These are phyloP conservation scores for Anhinga rufa DNA, from an alignment of 2,113 vertebrate genomes.

Conservation along the genomic window DNA sequence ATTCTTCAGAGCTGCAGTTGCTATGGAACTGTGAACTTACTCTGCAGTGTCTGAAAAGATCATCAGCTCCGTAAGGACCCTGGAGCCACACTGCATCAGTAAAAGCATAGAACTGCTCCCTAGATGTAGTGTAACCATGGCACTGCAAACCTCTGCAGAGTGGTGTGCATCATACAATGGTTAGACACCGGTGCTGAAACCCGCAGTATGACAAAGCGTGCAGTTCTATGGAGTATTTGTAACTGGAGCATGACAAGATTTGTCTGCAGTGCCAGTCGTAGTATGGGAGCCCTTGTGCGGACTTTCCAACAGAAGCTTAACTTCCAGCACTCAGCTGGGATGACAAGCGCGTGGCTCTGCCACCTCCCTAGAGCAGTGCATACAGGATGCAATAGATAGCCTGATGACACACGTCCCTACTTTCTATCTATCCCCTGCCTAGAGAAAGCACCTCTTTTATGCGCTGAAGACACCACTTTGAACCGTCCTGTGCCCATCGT, in stretches of 20 bases:
- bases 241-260: background rate
- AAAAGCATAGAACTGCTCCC: background rate
- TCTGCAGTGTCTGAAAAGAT: background rate
- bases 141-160: background rate
- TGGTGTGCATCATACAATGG: background rate
- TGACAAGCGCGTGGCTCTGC: background rate
- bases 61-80: background rate
- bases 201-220: background rate
- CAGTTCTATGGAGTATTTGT: background rate
- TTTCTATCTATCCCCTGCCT: background rate
- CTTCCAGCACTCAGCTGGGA: background rate
- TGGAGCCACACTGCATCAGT: background rate
- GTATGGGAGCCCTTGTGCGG: background rate
- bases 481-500: background rate
- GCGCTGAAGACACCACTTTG: accelerated
- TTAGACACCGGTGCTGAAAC: background rate
- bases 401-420: background rate
- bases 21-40: background rate
- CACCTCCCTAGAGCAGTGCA: background rate
- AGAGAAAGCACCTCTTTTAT: background rate
- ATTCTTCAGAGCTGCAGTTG: background rate
- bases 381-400: too few relatives aligned
- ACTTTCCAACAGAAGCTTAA: background rate
- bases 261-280: background rate
- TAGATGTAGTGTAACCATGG: background rate